These are phyloP conservation scores for Rhinopomastus cyanomelas DNA, from an alignment of 2,113 vertebrate species.

Conservation along the genomic window DNA sequence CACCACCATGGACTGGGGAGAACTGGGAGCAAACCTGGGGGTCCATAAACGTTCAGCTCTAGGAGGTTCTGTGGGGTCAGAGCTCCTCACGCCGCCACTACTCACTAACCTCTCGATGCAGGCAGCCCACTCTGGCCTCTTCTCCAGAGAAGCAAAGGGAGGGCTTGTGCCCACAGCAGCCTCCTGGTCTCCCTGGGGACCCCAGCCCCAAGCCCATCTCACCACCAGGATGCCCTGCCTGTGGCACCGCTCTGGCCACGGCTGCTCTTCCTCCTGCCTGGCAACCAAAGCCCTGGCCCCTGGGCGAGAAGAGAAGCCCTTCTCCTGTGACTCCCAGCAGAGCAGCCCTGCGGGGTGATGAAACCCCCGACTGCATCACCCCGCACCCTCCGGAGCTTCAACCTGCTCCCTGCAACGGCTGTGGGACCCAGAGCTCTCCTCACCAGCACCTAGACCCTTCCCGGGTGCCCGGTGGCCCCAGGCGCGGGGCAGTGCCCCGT, in stretches of 20 bases:
- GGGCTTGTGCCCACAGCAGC: not conserved
- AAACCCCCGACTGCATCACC: fast-evolving
- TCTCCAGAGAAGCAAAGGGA: not conserved
- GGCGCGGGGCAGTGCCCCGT: not conserved
- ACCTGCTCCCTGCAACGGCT: not conserved
- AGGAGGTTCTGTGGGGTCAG: not conserved
- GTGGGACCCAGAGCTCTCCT: not conserved
- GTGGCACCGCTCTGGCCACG: too few relatives aligned
- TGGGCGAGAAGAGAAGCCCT: not conserved
- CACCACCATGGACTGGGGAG: fast-evolving
- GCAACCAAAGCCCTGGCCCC: not conserved
- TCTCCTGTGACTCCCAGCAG: fast-evolving
- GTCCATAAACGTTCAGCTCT: not conserved
- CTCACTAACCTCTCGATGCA: not conserved
- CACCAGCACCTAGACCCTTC: too few relatives aligned
- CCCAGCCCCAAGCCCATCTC: not conserved
- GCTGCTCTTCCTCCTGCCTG: too few relatives aligned
- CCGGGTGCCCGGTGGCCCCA: too few relatives aligned
- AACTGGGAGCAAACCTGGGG: fast-evolving
- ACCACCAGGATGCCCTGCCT: not conserved
- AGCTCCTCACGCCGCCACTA: not conserved
- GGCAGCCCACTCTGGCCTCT: not conserved
- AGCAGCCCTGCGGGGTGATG: not conserved
- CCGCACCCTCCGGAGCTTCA: not conserved
- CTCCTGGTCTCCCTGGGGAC: not conserved